phyloP scores from a whole-genome alignment of 2,113 vertebrate genomes.

The Alexandromys fortis region DNA sequence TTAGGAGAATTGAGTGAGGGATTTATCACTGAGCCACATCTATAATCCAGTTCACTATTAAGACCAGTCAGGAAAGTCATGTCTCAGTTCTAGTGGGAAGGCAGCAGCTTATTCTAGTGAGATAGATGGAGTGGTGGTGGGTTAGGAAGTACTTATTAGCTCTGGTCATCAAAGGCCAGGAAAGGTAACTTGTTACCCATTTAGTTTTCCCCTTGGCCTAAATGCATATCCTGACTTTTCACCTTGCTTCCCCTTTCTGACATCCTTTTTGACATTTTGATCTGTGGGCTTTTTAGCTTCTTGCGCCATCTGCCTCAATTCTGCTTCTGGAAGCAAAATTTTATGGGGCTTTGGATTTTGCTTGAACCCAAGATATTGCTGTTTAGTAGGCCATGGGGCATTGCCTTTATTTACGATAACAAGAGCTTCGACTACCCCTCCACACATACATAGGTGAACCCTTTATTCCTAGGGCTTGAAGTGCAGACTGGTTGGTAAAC shows the following conservation, averaged over 20 bases:
- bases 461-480: neutral
- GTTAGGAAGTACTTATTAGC: neutral
- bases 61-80: neutral
- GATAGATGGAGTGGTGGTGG: neutral
- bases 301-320: neutral
- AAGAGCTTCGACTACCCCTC: neutral
- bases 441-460: neutral
- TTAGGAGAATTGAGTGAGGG: neutral
- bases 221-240: neutral
- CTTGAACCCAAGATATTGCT: neutral
- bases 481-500: neutral
- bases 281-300: neutral
- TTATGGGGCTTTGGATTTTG: neutral
- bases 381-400: neutral
- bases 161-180: neutral
- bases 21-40: neutral
- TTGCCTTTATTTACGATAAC: neutral
- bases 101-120: neutral
- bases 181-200: neutral
- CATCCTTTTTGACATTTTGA: conserved; percentile 28
- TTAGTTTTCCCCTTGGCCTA: neutral
- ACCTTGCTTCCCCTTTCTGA: neutral
- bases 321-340: neutral
- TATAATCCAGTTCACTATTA: neutral
- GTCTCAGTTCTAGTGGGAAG: neutral